Percentiles rank a stretch among this genome's conserved stretches.
Conservation (phyloP, 2,888 invertebrate species). For the Neoscelio sp. region DNA sequence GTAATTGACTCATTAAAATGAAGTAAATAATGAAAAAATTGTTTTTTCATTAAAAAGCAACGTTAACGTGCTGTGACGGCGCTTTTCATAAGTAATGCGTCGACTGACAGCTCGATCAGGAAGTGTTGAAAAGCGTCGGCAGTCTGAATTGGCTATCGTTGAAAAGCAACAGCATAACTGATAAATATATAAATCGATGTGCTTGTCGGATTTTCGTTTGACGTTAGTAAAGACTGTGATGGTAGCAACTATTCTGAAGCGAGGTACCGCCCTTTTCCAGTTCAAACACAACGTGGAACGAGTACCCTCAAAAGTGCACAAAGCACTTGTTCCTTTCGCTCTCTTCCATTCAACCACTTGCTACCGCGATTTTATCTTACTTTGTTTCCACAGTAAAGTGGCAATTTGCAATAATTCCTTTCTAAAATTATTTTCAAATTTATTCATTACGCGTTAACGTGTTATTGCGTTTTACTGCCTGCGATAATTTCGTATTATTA, state of each 20-base stretch:
- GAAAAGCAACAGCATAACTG: slow-evolving; percentile 9
- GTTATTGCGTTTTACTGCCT: slow-evolving; percentile 34
- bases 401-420: slow-evolving; percentile 33
- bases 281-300: background rate
- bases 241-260: slow-evolving; percentile 9
- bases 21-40: too few relatives aligned
- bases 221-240: slow-evolving; percentile 12
- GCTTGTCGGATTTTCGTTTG: slow-evolving; percentile 12
- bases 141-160: background rate
- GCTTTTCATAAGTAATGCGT: background rate
- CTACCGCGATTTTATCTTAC: slow-evolving; percentile 20
- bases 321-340: slow-evolving; percentile 23
- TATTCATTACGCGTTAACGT: background rate
- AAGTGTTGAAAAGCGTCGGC: background rate
- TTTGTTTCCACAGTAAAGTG: slow-evolving; percentile 34
- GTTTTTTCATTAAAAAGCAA: background rate
- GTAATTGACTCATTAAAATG: too few relatives aligned
- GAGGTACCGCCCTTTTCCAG: background rate
- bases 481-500: slow-evolving; percentile 16
- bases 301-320: slow-evolving; percentile 28
- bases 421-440: background rate
- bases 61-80: background rate
- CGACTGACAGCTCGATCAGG: slow-evolving; percentile 5
- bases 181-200: slow-evolving; percentile 21
- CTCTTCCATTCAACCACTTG: slow-evolving; percentile 3